Percentiles rank a stretch among this genome's conserved stretches.
Conservation (phyloP, 2,113 vertebrate species). For the Poeciliopsis prolifica region DNA sequence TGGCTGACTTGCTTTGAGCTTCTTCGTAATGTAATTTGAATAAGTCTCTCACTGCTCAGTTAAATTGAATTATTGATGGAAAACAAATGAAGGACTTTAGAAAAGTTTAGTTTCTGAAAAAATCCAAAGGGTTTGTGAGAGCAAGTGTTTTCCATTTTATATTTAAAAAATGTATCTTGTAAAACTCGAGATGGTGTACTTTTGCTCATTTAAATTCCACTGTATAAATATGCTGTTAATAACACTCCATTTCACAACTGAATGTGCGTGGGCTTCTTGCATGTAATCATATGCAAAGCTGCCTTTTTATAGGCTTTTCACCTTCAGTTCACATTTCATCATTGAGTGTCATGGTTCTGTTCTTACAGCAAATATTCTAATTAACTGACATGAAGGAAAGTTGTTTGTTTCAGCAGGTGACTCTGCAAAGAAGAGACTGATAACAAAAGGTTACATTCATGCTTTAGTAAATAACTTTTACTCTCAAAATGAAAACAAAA, state of each 20-base stretch:
- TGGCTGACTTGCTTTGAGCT: not conserved
- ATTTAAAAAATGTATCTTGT: slow-evolving; percentile 31
- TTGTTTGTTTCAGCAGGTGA: not conserved
- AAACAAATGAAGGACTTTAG: not conserved
- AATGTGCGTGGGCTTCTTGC: slow-evolving; percentile 3
- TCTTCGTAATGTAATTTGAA: not conserved
- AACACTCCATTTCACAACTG: slow-evolving; percentile 10
- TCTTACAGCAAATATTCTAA: slow-evolving; percentile 31
- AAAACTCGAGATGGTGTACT: slow-evolving; percentile 32
- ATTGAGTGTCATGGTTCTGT: slow-evolving; percentile 11
- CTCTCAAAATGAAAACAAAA: slow-evolving; percentile 10
- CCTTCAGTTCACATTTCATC: slow-evolving; percentile 13
- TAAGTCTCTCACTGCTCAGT: not conserved
- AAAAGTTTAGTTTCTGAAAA: not conserved
- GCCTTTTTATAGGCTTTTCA: slow-evolving; percentile 3
- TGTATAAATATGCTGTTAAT: slow-evolving; percentile 9
- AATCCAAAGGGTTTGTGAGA: slow-evolving; percentile 8
- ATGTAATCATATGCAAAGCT: slow-evolving; percentile 14
- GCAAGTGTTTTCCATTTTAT: slow-evolving; percentile 22
- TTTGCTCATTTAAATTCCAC: slow-evolving; percentile 36
- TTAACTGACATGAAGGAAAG: slow-evolving; percentile 15
- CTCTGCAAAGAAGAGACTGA: slow-evolving; percentile 14
- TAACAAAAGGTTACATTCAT: slow-evolving; percentile 21
- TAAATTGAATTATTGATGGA: not conserved
- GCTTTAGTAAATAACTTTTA: slow-evolving; percentile 15